Percentiles rank a stretch among this genome's conserved stretches.
Evolutionary conservation across 2,113 vertebrate species (phyloP).

Genomic region (Coptodon rendalli): DNA sequence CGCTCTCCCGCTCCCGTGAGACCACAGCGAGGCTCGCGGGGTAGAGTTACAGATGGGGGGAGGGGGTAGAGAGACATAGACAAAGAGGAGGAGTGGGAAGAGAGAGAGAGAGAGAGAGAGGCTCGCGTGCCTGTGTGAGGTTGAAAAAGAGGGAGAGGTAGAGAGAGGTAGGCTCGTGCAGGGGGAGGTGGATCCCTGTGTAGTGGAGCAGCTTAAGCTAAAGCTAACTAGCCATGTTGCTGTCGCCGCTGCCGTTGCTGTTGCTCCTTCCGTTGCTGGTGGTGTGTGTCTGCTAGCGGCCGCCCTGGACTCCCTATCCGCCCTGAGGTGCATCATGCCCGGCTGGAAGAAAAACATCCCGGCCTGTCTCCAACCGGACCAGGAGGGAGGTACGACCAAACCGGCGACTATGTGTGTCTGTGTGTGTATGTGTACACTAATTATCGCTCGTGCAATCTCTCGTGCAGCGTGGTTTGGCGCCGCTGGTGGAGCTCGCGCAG

Average conservation of each 20-base stretch:
- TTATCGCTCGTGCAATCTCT: slow-evolving; percentile 32
- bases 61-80: slow-evolving; percentile 44
- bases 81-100: background rate
- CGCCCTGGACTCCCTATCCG: slow-evolving; percentile 70
- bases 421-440: background rate
- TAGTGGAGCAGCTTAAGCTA: slow-evolving; percentile 43
- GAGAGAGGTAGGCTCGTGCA: slow-evolving; percentile 15
- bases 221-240: slow-evolving; percentile 67
- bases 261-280: slow-evolving; percentile 29
- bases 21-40: slow-evolving; percentile 20
- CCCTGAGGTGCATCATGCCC: slow-evolving; percentile 82
- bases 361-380: slow-evolving; percentile 91
- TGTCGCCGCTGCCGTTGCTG: slow-evolving; percentile 23
- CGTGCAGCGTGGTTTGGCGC: slow-evolving; percentile 28
- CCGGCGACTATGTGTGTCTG: background rate
- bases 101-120: slow-evolving; percentile 2
- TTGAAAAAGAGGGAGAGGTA: slow-evolving; percentile 10
- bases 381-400: slow-evolving; percentile 76
- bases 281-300: slow-evolving; percentile 59
- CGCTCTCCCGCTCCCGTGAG: background rate
- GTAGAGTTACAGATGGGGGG: slow-evolving; percentile 33
- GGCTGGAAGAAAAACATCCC: slow-evolving; percentile 98
- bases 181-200: slow-evolving; percentile 35
- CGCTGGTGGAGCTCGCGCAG: slow-evolving; percentile 31
- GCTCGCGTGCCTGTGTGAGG: slow-evolving; percentile 17